Evolutionary conservation across 2,797 vertebrate species (phyloP).

Genomic region (Chromobotia macracanthus): DNA sequence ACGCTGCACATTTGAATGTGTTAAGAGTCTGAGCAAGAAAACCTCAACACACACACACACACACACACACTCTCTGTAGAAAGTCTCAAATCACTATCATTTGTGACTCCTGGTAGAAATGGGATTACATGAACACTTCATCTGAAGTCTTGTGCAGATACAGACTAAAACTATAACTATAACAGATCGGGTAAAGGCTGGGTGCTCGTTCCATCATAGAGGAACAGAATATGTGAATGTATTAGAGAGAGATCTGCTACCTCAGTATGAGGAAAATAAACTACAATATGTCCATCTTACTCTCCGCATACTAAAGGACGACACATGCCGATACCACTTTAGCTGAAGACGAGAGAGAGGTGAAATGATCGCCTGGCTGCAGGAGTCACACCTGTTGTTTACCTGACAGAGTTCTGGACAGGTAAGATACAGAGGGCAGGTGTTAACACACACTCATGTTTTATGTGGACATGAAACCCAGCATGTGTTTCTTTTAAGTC

Average conservation of each 20-base stretch:
- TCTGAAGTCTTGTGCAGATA: no score
- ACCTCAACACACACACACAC: not conserved
- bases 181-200: no score
- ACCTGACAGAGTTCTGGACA: slow-evolving; percentile 34
- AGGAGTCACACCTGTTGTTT: slow-evolving; percentile 48
- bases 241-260: slow-evolving; percentile 85
- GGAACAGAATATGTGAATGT: no score
- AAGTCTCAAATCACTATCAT: no score
- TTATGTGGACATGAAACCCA: no score
- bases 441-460: slow-evolving; percentile 30
- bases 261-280: slow-evolving; percentile 82
- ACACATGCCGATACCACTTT: not conserved
- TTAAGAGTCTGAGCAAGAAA: slow-evolving; percentile 44
- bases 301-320: not conserved
- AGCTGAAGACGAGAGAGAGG: slow-evolving; percentile 43
- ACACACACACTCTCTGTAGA: not conserved
- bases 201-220: no score
- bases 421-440: slow-evolving; percentile 25
- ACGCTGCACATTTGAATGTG: slow-evolving; percentile 60
- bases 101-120: no score
- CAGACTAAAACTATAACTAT: no score
- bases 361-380: slow-evolving; percentile 30
- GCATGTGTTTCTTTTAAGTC: no score
- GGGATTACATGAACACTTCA: no score
- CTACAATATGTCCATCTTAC: slow-evolving; percentile 48